Evolutionary conservation across 2,113 vertebrate genomes (phyloP).

Genomic region (Theristicus caerulescens): DNA sequence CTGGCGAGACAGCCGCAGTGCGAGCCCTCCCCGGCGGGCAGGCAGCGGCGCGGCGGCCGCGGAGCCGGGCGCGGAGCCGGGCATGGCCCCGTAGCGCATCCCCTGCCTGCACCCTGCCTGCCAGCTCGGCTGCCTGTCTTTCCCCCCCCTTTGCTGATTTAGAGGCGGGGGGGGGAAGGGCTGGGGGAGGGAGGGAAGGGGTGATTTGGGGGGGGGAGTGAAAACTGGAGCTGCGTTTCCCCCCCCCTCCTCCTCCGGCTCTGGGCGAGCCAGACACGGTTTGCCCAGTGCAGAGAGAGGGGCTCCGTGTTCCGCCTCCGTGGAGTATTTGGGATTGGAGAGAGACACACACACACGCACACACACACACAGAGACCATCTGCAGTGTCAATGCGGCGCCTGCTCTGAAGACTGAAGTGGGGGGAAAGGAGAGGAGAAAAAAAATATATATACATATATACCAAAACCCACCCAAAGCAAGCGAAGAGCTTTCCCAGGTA

Average conservation of each 20-base stretch:
- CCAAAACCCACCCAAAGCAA: constrained; percentile 8
- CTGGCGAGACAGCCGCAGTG: constrained; percentile 52
- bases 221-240: neutral
- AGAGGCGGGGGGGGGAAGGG: neutral
- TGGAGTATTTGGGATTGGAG: constrained; percentile 45
- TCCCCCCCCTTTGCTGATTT: neutral
- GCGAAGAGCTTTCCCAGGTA: constrained; percentile 41
- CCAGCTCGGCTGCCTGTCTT: neutral
- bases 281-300: constrained; percentile 25
- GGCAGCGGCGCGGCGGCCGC: neutral
- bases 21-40: constrained; percentile 33
- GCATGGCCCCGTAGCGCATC: constrained; percentile 35
- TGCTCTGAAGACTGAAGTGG: constrained; percentile 56
- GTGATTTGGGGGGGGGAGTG: neutral
- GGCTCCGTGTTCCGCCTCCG: constrained; percentile 42
- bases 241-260: neutral
- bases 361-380: constrained; percentile 26
- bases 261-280: constrained; percentile 23
- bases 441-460: neutral
- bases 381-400: constrained; percentile 60
- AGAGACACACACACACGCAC: neutral
- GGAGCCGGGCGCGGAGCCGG: neutral
- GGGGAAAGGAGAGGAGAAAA: constrained; percentile 3
- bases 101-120: neutral
- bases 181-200: neutral